These are phyloP conservation scores for Xylophagus ater DNA, from an alignment of 2,888 invertebrate species.

Conservation along the genomic window DNA sequence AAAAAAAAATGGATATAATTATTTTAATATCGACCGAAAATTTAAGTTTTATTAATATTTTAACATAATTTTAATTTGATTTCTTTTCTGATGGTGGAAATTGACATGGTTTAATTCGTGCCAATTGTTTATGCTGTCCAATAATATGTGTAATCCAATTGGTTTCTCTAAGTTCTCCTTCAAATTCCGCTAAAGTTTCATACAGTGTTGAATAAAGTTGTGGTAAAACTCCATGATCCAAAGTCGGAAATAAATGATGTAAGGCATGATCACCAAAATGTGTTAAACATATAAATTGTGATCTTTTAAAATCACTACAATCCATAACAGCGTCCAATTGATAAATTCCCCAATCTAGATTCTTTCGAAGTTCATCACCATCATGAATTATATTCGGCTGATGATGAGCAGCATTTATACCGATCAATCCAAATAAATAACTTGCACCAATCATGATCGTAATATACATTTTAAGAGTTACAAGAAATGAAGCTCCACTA, in stretches of 20 bases:
- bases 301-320: slow-evolving; percentile 53
- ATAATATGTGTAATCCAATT: slow-evolving; percentile 51
- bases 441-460: slow-evolving; percentile 46
- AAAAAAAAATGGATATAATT: no score
- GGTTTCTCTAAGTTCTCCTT: slow-evolving; percentile 34
- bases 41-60: no score
- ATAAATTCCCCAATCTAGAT: slow-evolving; percentile 65
- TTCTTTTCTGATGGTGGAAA: slow-evolving; percentile 26
- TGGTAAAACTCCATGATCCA: slow-evolving; percentile 63
- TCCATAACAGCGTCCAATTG: slow-evolving; percentile 66
- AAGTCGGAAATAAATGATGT: slow-evolving; percentile 70
- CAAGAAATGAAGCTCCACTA: slow-evolving; percentile 24
- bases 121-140: slow-evolving; percentile 54
- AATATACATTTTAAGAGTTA: slow-evolving; percentile 41
- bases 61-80: slow-evolving; percentile 11
- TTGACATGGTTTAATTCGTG: slow-evolving; percentile 40
- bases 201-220: slow-evolving; percentile 49
- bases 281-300: slow-evolving; percentile 54
- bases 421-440: slow-evolving; percentile 50
- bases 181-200: slow-evolving; percentile 34
- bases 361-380: slow-evolving; percentile 49
- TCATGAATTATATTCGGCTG: slow-evolving; percentile 70
- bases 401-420: slow-evolving; percentile 65
- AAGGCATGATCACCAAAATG: slow-evolving; percentile 67
- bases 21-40: no score